Percentiles rank a stretch among this genome's conserved stretches.
Evolutionary conservation across 2,797 vertebrate species (phyloP).

Genomic region (Gobionotothen gibberifrons): DNA sequence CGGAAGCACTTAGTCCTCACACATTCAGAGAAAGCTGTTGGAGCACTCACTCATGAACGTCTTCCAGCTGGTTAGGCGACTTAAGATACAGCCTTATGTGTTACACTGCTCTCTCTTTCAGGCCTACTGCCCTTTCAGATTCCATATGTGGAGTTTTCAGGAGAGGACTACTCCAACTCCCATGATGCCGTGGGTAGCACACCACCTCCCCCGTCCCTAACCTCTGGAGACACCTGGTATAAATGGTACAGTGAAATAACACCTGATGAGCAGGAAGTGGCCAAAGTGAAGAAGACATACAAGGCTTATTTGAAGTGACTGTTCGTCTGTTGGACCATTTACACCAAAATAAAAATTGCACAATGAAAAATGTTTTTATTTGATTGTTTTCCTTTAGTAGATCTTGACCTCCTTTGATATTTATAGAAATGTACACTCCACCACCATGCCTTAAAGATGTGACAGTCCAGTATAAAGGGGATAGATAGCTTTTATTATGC

Average conservation of each 20-base stretch:
- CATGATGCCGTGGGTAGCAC: constrained; percentile 89
- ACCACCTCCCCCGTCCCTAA: constrained; percentile 69
- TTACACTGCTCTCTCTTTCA: constrained; percentile 48
- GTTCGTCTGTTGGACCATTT: too few relatives aligned
- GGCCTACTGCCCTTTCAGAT: constrained; percentile 86
- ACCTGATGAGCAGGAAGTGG: constrained; percentile 82
- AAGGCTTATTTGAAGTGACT: constrained; percentile 83
- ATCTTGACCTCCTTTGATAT: constrained; percentile 9
- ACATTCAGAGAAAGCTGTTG: too few relatives aligned
- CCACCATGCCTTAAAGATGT: constrained; percentile 6
- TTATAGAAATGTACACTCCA: constrained; percentile 23
- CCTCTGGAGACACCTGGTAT: constrained; percentile 84
- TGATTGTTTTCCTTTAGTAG: constrained; percentile 53
- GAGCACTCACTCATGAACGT: too few relatives aligned
- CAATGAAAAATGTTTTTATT: constrained; percentile 64
- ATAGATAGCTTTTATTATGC: background rate
- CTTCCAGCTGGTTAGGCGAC: too few relatives aligned
- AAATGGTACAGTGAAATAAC: constrained; percentile 87
- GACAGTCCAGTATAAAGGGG: constrained; percentile 15
- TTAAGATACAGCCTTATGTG: too few relatives aligned
- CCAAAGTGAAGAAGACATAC: constrained; percentile 85
- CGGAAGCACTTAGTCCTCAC: too few relatives aligned
- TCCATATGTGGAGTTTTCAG: constrained; percentile 81
- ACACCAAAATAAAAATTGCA: constrained; percentile 19
- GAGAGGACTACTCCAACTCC: constrained; percentile 84